Base-by-base conservation (phyloP, 2,888 invertebrate species). In the Hypolimnas misippus region DNA sequence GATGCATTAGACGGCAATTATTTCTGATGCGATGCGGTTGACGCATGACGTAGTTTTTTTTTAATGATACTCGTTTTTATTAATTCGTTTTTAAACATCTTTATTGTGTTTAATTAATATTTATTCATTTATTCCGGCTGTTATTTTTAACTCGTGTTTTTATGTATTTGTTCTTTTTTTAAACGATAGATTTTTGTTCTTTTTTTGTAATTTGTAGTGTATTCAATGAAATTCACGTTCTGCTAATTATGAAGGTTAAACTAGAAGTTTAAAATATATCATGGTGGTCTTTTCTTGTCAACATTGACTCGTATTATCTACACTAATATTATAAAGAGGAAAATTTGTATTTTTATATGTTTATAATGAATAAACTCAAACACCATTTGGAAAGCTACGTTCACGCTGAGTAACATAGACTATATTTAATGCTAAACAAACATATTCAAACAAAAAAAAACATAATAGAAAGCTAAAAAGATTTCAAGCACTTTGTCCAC, bases 41-140 rank as follows among this genome's bases (percentile, higher is more conserved):
- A 58, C 58, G 58, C 52, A 52, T 58, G 52, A 58, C 49, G 33
- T 25, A 14, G 17, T 3, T 33, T 46, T 56, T 56, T 56, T 31
- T 33, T 33, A 57, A 57, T 57, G 56, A 49, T 57, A 44, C 40
- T 35, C 50, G n/a, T 38, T 40, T 25, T 52, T 52, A 42, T 42
- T 21, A 42, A 52, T 52, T 31, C 31, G 31, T 35, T 16, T 42
- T 17, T 42, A 42, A 42, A 33, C 52, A 52, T 58, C 52, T 58
- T 44, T 33, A 52, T 52, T 58, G 52, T 58, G 8, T 8, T 42
- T 50, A n/a, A 44, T 58, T 44, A 42, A 44, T 52, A 58, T 42
- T 38, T 31, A 33, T 44, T 21, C 14, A 52, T n/a, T 35, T 38
- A 42, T 42, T 42, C 19, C 10, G 17, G 10, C 3, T 10, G 10